A percentile compares a stretch with the other conserved stretches of the same genome.
Conservation (phyloP, 1,140 invertebrate genomes). For the Acromyrmex charruanus region DNA sequence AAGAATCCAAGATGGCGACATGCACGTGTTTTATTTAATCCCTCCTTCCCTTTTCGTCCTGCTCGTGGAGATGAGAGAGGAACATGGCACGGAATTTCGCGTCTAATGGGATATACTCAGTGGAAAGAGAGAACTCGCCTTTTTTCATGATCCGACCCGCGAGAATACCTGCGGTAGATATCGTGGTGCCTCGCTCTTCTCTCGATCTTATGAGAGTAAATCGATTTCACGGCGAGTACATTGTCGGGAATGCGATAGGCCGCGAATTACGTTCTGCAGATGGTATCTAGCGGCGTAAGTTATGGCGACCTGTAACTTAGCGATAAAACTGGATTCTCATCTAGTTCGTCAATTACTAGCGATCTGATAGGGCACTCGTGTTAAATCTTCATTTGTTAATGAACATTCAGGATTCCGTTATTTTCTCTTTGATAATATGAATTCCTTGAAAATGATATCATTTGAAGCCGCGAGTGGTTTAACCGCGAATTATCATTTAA, state of each 20-base stretch:
- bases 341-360: conserved; percentile 33
- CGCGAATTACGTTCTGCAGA: conserved; percentile 56
- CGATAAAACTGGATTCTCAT: conserved; percentile 30
- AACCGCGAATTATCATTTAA: conserved; percentile 7
- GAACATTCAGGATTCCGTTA: not conserved
- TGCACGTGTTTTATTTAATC: conserved; percentile 81
- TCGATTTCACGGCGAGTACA: conserved; percentile 50
- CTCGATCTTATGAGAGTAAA: conserved; percentile 61
- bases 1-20: conserved; percentile 85
- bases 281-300: conserved; percentile 52
- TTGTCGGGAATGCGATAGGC: conserved; percentile 50
- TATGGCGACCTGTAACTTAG: conserved; percentile 33
- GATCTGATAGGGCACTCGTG: not conserved
- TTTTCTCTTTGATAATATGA: not conserved
- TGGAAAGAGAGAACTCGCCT: conserved; percentile 74
- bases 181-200: conserved; percentile 54
- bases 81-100: conserved; percentile 85
- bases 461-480: not conserved
- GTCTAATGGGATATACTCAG: conserved; percentile 85
- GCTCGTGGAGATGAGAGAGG: conserved; percentile 76
- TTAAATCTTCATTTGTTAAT: not conserved
- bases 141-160: conserved; percentile 63
- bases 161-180: conserved; percentile 72
- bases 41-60: conserved; percentile 50
- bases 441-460: conserved; percentile 15